Percentiles rank a stretch among this genome's conserved stretches.
Conservation (phyloP, 2,888 invertebrate genomes). For the Odontomyia ornata region DNA sequence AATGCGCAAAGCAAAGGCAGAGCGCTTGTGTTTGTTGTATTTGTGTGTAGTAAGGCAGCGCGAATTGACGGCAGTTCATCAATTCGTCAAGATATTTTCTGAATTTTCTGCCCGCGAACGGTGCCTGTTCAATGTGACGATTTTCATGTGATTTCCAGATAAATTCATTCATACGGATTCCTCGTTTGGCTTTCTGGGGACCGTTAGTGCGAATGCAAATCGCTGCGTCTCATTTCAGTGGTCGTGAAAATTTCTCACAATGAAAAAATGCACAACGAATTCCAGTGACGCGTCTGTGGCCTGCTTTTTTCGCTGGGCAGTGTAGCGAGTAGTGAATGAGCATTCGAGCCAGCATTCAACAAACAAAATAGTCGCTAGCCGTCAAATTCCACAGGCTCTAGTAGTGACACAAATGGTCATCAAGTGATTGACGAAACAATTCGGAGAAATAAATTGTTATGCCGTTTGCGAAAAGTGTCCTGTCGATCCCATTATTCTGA, state of each 20-base stretch:
- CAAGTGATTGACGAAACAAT: background rate
- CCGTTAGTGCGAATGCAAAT: background rate
- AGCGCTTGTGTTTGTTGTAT: slow-evolving; percentile 10
- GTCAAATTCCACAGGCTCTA: background rate
- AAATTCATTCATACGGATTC: background rate
- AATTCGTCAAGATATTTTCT: slow-evolving; percentile 22
- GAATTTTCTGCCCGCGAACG: slow-evolving; percentile 13
- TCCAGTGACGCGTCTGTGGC: slow-evolving; percentile 41
- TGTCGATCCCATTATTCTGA: background rate
- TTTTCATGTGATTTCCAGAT: background rate
- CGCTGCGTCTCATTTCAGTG: background rate
- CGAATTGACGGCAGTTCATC: slow-evolving; percentile 25
- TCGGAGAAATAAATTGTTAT: background rate
- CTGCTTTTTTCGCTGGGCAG: slow-evolving; percentile 23
- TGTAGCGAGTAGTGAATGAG: no score
- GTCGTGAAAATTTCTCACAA: background rate
- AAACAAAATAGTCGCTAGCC: background rate
- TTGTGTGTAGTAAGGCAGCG: slow-evolving; percentile 38
- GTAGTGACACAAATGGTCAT: background rate
- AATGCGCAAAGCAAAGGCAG: slow-evolving; percentile 24
- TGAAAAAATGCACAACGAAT: slow-evolving; percentile 40
- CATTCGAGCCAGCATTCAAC: background rate
- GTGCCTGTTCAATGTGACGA: background rate
- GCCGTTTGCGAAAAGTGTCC: background rate
- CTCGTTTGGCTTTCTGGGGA: background rate